Conservation (phyloP, 2,113 vertebrate species). For the Notarius quadriscutis region DNA sequence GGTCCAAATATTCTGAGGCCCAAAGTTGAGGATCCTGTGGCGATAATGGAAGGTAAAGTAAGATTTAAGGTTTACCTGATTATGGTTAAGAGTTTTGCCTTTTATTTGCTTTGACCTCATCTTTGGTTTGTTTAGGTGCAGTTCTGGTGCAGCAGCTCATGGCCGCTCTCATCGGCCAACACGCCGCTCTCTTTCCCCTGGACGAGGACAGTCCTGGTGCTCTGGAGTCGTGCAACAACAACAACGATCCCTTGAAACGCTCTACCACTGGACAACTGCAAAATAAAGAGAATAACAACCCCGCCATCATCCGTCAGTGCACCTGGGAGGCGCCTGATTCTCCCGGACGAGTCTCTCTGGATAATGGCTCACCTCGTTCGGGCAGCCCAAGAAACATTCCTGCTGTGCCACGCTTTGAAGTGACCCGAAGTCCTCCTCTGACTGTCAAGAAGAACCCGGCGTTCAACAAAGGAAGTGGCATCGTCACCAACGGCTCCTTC, state of each 20-base stretch:
- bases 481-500: constrained; percentile 96
- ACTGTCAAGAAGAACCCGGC: constrained; percentile 93
- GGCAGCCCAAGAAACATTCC: constrained; percentile 83
- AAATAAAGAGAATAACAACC: constrained; percentile 89
- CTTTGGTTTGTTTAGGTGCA: constrained; percentile 76
- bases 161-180: constrained; percentile 92
- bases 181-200: constrained; percentile 83
- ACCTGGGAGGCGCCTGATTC: constrained; percentile 87
- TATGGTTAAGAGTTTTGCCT: neutral
- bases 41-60: constrained; percentile 93
- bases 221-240: constrained; percentile 81
- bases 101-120: neutral
- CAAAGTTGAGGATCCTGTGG: constrained; percentile 92
- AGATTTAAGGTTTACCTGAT: neutral
- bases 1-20: constrained; percentile 94
- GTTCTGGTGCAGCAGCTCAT: constrained; percentile 95
- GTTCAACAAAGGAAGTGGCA: constrained; percentile 93
- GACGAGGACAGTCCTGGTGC: constrained; percentile 72
- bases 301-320: constrained; percentile 72
- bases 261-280: constrained; percentile 71
- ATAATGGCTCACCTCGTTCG: constrained; percentile 80
- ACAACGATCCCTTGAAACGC: constrained; percentile 76
- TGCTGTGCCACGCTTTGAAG: constrained; percentile 74
- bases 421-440: constrained; percentile 85
- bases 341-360: constrained; percentile 73